Percentiles rank a stretch among this genome's conserved stretches.
phyloP scores from a whole-genome alignment of 2,113 vertebrate species.

The Microtus montanus region DNA sequence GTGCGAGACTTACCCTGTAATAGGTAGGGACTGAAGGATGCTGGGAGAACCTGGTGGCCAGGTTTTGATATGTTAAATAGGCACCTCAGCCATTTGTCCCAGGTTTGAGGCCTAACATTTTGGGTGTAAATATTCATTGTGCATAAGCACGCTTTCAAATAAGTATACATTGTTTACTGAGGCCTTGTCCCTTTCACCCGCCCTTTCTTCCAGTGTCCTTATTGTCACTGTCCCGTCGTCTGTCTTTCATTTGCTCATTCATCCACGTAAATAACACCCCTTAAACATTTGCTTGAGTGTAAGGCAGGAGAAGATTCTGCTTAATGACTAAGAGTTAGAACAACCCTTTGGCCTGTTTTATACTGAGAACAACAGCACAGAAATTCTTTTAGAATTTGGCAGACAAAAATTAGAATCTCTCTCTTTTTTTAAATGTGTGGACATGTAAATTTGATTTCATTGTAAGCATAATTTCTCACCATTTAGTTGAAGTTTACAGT shows the following conservation, averaged over 20 bases:
- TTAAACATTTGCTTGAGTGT: slow-evolving; percentile 3
- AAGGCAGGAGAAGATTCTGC: background rate
- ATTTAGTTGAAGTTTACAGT: background rate
- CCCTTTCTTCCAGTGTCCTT: background rate
- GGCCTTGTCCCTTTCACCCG: background rate
- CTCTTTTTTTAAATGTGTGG: background rate
- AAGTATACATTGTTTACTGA: background rate
- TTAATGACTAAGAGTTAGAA: background rate
- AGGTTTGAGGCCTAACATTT: background rate
- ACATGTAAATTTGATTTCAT: background rate
- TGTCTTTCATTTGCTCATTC: slow-evolving; percentile 30
- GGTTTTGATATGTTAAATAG: no score
- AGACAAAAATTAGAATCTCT: background rate
- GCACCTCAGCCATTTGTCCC: no score
- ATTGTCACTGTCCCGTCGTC: background rate
- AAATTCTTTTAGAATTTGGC: background rate
- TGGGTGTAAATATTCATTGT: no score
- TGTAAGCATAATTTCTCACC: background rate
- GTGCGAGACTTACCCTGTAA: no score
- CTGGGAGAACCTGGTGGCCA: no score
- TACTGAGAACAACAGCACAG: background rate
- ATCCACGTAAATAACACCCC: background rate
- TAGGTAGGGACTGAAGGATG: no score
- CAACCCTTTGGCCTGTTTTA: background rate
- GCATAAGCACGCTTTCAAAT: no score